Conservation (phyloP, 2,888 invertebrate species). For the Ceramica pisi region DNA sequence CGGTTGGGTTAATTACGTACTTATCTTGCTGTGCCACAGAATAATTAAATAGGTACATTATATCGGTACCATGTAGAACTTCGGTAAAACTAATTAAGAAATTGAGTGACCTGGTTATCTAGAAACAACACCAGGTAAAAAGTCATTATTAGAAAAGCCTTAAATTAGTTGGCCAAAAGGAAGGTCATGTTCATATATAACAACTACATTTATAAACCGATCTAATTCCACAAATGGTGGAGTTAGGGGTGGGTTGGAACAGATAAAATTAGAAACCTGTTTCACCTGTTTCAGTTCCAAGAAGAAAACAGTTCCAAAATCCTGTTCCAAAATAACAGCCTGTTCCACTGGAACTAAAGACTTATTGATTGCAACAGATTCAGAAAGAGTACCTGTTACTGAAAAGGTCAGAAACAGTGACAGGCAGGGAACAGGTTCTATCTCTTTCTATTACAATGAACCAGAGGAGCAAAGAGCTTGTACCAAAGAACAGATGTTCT, state of each 20-base stretch:
- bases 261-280: no score
- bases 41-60: neutral
- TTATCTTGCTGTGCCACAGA: constrained; percentile 10
- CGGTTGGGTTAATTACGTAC: constrained; percentile 18
- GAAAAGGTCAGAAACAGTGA: no score
- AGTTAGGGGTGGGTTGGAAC: no score
- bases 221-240: neutral
- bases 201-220: neutral
- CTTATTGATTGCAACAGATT: no score
- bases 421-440: no score
- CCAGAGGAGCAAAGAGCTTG: no score
- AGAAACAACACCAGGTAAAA: constrained; percentile 5
- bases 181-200: neutral
- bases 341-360: no score
- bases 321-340: neutral
- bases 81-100: neutral
- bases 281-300: no score
- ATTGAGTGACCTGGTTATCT: constrained; percentile 2
- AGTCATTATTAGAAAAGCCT: neutral
- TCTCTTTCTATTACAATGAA: no score
- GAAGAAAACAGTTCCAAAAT: no score
- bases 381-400: no score
- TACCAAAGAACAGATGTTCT: no score
- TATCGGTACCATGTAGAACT: neutral
- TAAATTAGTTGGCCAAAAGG: neutral